Evolutionary conservation across 1,140 invertebrate species (phyloP), one percentile per base, ranked within the genome.

Genomic region (Melitaea cinxia): DNA sequence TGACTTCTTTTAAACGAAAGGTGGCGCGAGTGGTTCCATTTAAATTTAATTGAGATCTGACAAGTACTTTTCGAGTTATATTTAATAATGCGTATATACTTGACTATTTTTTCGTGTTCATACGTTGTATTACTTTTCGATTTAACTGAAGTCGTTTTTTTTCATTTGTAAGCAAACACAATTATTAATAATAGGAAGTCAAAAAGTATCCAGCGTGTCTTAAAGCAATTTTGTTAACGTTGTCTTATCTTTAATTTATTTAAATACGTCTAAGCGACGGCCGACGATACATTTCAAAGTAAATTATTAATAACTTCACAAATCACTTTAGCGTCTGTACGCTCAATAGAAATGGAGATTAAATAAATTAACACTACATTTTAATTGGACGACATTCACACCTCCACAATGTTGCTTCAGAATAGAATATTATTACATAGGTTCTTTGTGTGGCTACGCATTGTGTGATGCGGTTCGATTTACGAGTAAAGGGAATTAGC

Each of bases 401-500:
- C 56, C 42, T 26, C 26, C 26, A 59, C 56, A 59, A 19, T 59
- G 42, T 59, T 59, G 56, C 56, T 49, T 59, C 50, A 59, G 39
- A 59, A 59, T 59, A 42, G 45, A 47, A 59, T 37, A 47, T 47
- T 59, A 49, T 47, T 42, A 45, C 45, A n/a, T n/a, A 10, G 24
- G 14, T 21, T 10, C 30, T 56, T 64, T 64, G 60, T 63, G 15
- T 17, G 50, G 37, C 55, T 49, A 17, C 9, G 52, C 66, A 73
- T 69, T 71, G 53, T 68, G 2, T 53, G 57, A 56, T 68, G 53
- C 28, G 63, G 54, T 52, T 45, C 60, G 49, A 17, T 55, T 60
- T 49, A 63, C 42, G 42, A 49, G 50, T 49, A 33, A 52, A 50
- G 55, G 62, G 62, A 42, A 65, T 70, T 70, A 70, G 52, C 67